Evolutionary conservation across 2,113 vertebrate species (phyloP).

Genomic region (Halcyon malimbica): DNA sequence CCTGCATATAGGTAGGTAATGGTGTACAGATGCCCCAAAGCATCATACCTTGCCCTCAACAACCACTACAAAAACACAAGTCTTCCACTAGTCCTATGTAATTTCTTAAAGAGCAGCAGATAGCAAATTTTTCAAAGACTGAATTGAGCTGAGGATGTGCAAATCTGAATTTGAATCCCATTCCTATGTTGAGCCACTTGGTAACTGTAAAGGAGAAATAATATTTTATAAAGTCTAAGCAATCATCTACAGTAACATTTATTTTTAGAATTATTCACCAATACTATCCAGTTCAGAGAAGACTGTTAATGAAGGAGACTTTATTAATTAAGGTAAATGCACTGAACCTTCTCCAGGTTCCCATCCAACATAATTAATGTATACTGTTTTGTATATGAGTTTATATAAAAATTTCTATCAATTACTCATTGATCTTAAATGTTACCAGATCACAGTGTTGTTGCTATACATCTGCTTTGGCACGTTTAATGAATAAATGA

Average conservation of each 20-base stretch:
- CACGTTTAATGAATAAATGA: neutral
- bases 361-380: neutral
- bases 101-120: neutral
- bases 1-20: neutral
- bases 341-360: neutral
- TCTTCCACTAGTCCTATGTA: neutral
- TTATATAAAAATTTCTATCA: neutral
- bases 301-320: neutral
- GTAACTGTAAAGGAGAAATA: neutral
- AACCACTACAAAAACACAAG: neutral
- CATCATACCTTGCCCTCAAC: neutral
- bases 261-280: neutral
- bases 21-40: neutral
- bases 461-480: neutral
- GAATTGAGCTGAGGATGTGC: neutral
- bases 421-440: neutral
- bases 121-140: neutral
- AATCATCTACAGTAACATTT: neutral
- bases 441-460: neutral
- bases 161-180: neutral
- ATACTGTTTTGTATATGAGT: neutral
- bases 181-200: neutral
- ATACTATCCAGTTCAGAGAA: neutral
- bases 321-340: neutral
- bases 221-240: neutral